Evolutionary conservation across 2,888 invertebrate species (phyloP).

Genomic region (Elegia similella): DNA sequence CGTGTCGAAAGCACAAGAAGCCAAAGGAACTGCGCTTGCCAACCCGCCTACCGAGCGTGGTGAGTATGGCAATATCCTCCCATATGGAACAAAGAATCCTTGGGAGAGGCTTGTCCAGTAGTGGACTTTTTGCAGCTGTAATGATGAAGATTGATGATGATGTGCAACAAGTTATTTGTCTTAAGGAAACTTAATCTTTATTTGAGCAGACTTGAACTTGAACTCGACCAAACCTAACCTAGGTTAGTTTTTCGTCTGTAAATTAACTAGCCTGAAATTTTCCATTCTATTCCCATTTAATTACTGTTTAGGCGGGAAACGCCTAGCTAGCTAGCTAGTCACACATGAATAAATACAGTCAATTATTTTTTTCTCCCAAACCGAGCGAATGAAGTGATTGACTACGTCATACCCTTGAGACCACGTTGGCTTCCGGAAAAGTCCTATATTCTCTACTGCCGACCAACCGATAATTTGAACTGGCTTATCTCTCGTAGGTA

Average conservation of each 20-base stretch:
- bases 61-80: no score
- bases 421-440: constrained; percentile 53
- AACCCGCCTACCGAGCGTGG: no score
- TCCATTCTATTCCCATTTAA: constrained; percentile 14
- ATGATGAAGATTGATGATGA: no score
- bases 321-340: constrained; percentile 35
- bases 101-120: no score
- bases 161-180: background rate
- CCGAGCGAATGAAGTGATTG: constrained; percentile 54
- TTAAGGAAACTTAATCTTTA: background rate
- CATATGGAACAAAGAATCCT: no score
- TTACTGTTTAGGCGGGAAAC: constrained; percentile 10
- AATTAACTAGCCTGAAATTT: constrained; percentile 2
- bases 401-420: constrained; percentile 60
- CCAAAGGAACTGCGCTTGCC: no score
- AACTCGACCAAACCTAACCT: background rate
- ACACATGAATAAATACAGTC: constrained; percentile 52
- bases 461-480: background rate
- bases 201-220: background rate
- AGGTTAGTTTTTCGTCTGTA: background rate
- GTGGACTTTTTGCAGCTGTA: no score
- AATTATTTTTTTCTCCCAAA: constrained; percentile 58
- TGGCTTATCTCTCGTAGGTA: background rate
- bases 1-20: no score
- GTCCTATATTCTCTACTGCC: constrained; percentile 27